These are phyloP conservation scores for Oncopodura yosiiana DNA, from an alignment of 1,140 invertebrate genomes.

Conservation along the genomic window DNA sequence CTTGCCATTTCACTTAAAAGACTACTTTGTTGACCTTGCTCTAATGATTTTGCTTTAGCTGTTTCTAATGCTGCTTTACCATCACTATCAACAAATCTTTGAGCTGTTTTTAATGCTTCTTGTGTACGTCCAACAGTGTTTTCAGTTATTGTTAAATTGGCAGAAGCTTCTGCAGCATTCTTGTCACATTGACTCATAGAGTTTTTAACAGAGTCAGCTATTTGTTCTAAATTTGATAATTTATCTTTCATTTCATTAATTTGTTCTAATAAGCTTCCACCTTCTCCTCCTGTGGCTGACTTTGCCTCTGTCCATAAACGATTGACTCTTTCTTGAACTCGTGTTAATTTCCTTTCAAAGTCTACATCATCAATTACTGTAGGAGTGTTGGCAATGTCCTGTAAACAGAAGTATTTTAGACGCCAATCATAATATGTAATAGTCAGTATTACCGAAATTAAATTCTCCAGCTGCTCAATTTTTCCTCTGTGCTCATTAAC, in stretches of 20 bases:
- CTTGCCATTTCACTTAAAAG: slow-evolving; percentile 83
- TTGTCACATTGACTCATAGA: slow-evolving; percentile 37
- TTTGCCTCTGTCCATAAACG: slow-evolving; percentile 58
- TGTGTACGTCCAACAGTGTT: slow-evolving; percentile 61
- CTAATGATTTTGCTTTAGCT: slow-evolving; percentile 67
- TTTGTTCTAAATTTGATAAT: slow-evolving; percentile 52
- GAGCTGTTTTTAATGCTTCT: slow-evolving; percentile 48
- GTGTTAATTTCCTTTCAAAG: slow-evolving; percentile 63
- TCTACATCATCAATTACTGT: slow-evolving; percentile 72
- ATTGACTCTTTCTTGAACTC: slow-evolving; percentile 61
- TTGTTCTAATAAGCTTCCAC: slow-evolving; percentile 54
- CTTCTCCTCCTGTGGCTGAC: slow-evolving; percentile 52
- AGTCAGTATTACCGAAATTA: too few relatives aligned
- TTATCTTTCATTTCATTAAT: slow-evolving; percentile 56
- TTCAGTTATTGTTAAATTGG: slow-evolving; percentile 62
- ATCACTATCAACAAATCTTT: slow-evolving; percentile 31
- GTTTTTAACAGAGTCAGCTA: slow-evolving; percentile 23
- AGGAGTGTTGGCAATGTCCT: slow-evolving; percentile 59
- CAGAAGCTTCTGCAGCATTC: slow-evolving; percentile 51
- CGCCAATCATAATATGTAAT: too few relatives aligned
- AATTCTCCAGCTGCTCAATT: slow-evolving; percentile 58
- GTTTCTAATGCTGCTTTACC: slow-evolving; percentile 37
- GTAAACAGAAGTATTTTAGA: too few relatives aligned
- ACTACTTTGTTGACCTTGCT: slow-evolving; percentile 80
- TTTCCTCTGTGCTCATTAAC: slow-evolving; percentile 69